These are phyloP conservation scores for Dicerorhinus sumatrensis DNA, from an alignment of 2,113 vertebrate genomes.

Conservation along the genomic window DNA sequence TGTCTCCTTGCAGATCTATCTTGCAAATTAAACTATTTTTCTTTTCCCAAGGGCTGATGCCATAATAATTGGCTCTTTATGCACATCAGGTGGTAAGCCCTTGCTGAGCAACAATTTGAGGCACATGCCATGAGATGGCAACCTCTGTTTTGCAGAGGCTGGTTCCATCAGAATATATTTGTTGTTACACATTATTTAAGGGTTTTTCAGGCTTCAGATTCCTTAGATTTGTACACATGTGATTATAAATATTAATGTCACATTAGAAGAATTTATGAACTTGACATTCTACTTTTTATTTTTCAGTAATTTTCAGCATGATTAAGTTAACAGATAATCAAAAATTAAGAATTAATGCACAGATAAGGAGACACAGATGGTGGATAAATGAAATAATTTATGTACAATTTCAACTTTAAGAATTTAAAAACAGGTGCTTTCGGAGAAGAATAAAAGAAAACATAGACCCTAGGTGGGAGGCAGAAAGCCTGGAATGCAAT, in stretches of 20 bases:
- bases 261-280: neutral
- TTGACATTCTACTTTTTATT: neutral
- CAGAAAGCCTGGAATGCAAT: neutral
- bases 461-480: neutral
- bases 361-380: slow-evolving; percentile 18
- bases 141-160: neutral
- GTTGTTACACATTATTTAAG: neutral
- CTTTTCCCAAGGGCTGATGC: too few species aligned
- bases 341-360: slow-evolving; percentile 28
- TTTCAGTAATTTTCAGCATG: neutral
- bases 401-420: slow-evolving; percentile 24
- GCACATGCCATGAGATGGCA: neutral
- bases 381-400: slow-evolving; percentile 7
- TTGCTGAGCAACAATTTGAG: neutral
- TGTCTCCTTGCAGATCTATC: too few species aligned
- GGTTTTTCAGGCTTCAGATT: neutral
- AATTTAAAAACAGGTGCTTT: slow-evolving; percentile 43
- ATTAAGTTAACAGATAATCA: slow-evolving; percentile 26
- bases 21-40: too few species aligned
- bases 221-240: neutral
- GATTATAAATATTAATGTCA: neutral
- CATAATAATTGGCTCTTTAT: too few species aligned
- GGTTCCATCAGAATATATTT: neutral
- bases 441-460: neutral
- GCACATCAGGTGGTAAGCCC: too few species aligned